Percentiles rank a stretch among this genome's conserved stretches.
These are phyloP conservation scores for Lissonota sp. DNA, from an alignment of 2,888 invertebrate genomes.

Conservation along the genomic window DNA sequence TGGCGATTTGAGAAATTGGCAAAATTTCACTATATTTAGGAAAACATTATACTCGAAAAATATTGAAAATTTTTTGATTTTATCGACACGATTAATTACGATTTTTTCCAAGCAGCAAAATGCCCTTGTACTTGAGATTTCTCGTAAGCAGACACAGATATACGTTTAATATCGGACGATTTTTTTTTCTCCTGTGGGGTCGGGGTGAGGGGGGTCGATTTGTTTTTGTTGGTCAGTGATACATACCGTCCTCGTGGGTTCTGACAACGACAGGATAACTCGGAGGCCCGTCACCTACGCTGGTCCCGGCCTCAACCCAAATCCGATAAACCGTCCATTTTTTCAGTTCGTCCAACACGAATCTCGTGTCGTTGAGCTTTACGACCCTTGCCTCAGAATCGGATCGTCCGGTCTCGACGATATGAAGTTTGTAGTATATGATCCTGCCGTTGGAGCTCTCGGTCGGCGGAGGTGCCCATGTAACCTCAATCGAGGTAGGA, in stretches of 20 bases:
- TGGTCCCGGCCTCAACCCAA: constrained; percentile 98
- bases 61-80: not conserved
- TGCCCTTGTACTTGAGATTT: constrained; percentile 48
- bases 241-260: constrained; percentile 99
- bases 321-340: constrained; percentile 98
- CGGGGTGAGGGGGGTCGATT: constrained; percentile 66
- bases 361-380: constrained; percentile 91
- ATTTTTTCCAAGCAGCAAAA: not conserved
- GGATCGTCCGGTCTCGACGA: constrained; percentile 93
- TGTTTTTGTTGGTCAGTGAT: constrained; percentile 74
- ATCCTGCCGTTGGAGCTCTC: constrained; percentile 96
- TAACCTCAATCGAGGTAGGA: constrained; percentile 94
- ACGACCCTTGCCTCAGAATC: constrained; percentile 93
- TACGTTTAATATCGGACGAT: constrained; percentile 1
- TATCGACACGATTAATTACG: no score
- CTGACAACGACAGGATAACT: constrained; percentile 96
- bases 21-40: not conserved
- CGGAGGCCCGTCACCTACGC: constrained; percentile 97
- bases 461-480: constrained; percentile 96
- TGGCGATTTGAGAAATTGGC: not conserved
- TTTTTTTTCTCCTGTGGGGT: no score
- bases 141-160: constrained; percentile 42
- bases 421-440: constrained; percentile 97
- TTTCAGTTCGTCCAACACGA: constrained; percentile 94
- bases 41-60: not conserved